Percentiles rank a stretch among this genome's conserved stretches.
Conservation (phyloP, 2,888 invertebrate species). For the Brassicogethes aeneus region DNA sequence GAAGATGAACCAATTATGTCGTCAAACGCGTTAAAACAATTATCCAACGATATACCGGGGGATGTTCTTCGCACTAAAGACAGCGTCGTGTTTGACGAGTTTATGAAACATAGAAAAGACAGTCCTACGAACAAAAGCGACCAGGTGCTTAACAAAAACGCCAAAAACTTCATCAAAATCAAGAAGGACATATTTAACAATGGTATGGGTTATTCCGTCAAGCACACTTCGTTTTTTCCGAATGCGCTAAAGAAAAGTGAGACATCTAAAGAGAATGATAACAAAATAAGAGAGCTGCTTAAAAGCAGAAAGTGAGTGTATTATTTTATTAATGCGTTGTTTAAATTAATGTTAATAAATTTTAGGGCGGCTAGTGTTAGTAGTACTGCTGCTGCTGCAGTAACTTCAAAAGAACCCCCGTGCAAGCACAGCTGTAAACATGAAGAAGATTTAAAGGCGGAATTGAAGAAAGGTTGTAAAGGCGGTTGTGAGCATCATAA, state of each 20-base stretch:
- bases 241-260: background rate
- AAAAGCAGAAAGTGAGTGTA: background rate
- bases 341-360: too few species aligned
- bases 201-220: constrained; percentile 9
- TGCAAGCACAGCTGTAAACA: constrained; percentile 22
- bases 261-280: background rate
- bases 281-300: background rate
- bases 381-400: too few species aligned
- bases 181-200: constrained; percentile 19
- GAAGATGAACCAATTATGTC: too few species aligned
- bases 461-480: constrained; percentile 22
- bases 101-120: constrained; percentile 18
- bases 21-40: too few species aligned
- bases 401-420: constrained; percentile 3
- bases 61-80: too few species aligned
- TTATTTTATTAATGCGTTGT: too few species aligned
- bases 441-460: constrained; percentile 16
- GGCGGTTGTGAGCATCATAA: constrained; percentile 29
- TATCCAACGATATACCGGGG: too few species aligned
- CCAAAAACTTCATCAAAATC: constrained; percentile 19
- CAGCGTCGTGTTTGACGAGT: constrained; percentile 20
- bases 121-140: constrained; percentile 11
- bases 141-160: constrained; percentile 16
- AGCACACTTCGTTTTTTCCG: constrained; percentile 1
- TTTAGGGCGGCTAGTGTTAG: too few species aligned